A percentile compares a stretch with the other conserved stretches of the same genome.
phyloP scores from a whole-genome alignment of 1,140 invertebrate species.

The Ganaspis sp. region DNA sequence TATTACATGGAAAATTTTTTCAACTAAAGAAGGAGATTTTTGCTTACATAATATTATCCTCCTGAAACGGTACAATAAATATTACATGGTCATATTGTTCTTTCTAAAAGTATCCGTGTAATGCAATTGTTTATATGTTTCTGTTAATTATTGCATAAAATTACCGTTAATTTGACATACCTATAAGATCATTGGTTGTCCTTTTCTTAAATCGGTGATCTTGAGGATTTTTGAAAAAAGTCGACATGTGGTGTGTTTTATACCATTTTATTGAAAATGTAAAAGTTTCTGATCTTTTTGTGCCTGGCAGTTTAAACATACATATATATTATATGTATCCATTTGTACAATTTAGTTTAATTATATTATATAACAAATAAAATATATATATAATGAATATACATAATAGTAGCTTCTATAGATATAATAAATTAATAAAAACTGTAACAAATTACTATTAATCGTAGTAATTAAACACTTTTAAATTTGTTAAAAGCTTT shows the following conservation, averaged over 20 bases:
- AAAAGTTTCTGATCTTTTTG: background rate
- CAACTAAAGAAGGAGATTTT: background rate
- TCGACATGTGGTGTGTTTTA: background rate
- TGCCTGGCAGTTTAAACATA: background rate
- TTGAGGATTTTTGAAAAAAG: background rate
- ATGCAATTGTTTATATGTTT: slow-evolving; percentile 9
- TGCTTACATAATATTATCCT: background rate
- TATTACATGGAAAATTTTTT: background rate
- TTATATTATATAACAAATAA: too few relatives aligned
- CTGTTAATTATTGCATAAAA: background rate
- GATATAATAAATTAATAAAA: too few relatives aligned
- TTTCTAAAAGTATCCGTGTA: background rate
- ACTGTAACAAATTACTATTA: too few relatives aligned
- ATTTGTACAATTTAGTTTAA: too few relatives aligned
- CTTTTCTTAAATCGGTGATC: background rate
- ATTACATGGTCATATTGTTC: slow-evolving; percentile 1
- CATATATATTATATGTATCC: too few relatives aligned
- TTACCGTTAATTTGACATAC: background rate
- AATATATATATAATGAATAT: too few relatives aligned
- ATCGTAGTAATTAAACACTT: too few relatives aligned
- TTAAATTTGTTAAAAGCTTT: too few relatives aligned
- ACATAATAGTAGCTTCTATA: too few relatives aligned
- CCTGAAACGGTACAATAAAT: background rate
- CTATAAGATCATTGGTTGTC: background rate
- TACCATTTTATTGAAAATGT: slow-evolving; percentile 17